Conservation (phyloP, 1,140 invertebrate genomes). For the Dermatophagoides farinae region DNA sequence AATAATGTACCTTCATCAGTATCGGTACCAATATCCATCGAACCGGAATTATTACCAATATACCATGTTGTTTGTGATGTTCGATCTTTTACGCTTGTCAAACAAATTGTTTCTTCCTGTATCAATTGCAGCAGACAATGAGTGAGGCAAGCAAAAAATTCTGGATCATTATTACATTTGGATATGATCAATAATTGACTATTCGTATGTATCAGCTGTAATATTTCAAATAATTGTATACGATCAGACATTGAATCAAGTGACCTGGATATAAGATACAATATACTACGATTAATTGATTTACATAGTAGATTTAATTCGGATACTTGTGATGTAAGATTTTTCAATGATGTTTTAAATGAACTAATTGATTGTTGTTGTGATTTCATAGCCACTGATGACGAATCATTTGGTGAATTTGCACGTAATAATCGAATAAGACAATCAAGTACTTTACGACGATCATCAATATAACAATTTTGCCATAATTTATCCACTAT, state of each 20-base stretch:
- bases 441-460: slow-evolving; percentile 9
- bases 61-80: background rate
- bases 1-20: slow-evolving; percentile 52
- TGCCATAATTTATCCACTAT: slow-evolving; percentile 14
- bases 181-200: slow-evolving; percentile 60
- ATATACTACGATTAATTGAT: slow-evolving; percentile 75
- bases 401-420: background rate
- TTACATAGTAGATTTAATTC: slow-evolving; percentile 41
- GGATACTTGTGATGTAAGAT: background rate
- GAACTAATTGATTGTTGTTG: background rate
- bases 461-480: slow-evolving; percentile 9
- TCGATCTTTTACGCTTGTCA: background rate
- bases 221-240: slow-evolving; percentile 69
- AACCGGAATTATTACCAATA: background rate
- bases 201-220: slow-evolving; percentile 73
- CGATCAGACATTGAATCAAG: slow-evolving; percentile 60
- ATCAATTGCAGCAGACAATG: slow-evolving; percentile 86
- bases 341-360: background rate
- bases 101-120: slow-evolving; percentile 21
- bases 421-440: background rate
- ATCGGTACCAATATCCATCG: slow-evolving; percentile 25
- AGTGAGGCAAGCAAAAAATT: slow-evolving; percentile 76
- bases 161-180: slow-evolving; percentile 69
- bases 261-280: slow-evolving; percentile 74
- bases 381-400: background rate